phyloP scores from a whole-genome alignment of 92 coral and sea anemone species.

The Phymanthus crucifer region DNA sequence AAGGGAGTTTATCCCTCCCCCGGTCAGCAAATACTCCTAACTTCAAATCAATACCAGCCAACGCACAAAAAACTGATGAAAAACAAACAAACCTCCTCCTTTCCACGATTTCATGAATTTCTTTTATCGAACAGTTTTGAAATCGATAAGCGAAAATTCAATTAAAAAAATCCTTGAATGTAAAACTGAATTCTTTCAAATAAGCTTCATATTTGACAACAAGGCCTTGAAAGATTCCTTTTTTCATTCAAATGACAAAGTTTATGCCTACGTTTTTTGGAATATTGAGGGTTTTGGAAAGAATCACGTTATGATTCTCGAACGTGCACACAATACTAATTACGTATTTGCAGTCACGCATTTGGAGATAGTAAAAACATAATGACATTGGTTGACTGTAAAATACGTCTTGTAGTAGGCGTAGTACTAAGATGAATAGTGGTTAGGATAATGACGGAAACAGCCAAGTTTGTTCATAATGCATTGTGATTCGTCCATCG shows the following conservation, averaged over 20 bases:
- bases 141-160: constrained; percentile 4
- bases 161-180: background rate
- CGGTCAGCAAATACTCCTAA: constrained; percentile 12
- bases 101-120: constrained; percentile 7
- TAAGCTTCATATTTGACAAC: background rate
- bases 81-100: constrained; percentile 18
- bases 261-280: background rate
- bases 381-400: background rate
- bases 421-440: constrained; percentile 27
- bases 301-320: background rate
- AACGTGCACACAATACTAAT: background rate
- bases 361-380: background rate
- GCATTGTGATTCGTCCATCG: constrained; percentile 35
- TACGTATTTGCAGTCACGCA: constrained; percentile 2
- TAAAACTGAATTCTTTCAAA: background rate
- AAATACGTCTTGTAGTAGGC: constrained; percentile 20
- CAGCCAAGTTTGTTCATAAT: constrained; percentile 18
- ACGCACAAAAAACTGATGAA: constrained; percentile 21
- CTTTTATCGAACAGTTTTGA: background rate
- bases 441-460: constrained; percentile 38
- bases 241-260: background rate
- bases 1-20: constrained; percentile 20
- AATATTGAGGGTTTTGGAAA: background rate
- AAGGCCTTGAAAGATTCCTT: background rate
- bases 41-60: constrained; percentile 15